Conservation (phyloP, 2,113 vertebrate species). For the Onychostruthus taczanowskii region DNA sequence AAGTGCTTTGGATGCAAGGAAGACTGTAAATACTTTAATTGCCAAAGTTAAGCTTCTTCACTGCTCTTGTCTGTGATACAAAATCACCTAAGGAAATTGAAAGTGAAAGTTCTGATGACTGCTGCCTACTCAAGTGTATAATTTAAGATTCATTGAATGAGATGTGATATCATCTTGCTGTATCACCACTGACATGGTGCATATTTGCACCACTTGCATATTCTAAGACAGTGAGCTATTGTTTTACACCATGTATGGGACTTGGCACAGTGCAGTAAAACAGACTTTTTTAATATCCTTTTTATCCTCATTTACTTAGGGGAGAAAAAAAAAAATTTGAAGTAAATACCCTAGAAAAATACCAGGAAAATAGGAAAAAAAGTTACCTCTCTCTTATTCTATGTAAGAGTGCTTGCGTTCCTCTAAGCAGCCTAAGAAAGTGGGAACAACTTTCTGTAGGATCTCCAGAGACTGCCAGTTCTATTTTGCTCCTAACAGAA, state of each 20-base stretch:
- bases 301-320: neutral
- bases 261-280: neutral
- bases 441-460: neutral
- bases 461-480: neutral
- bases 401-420: neutral
- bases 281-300: neutral
- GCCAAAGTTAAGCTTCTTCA: neutral
- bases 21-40: neutral
- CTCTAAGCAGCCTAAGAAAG: neutral
- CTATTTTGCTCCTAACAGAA: neutral
- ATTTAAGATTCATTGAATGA: neutral
- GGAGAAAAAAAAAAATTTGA: neutral
- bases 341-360: neutral
- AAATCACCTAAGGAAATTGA: neutral
- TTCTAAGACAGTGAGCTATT: neutral
- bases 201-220: neutral
- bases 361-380: neutral
- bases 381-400: neutral
- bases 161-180: neutral
- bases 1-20: neutral
- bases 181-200: neutral
- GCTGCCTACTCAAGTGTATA: neutral
- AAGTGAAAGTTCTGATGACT: neutral
- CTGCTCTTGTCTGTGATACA: neutral
- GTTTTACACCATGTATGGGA: neutral